Evolutionary conservation across 1,140 invertebrate species (phyloP).

Genomic region (Eciton burchellii): DNA sequence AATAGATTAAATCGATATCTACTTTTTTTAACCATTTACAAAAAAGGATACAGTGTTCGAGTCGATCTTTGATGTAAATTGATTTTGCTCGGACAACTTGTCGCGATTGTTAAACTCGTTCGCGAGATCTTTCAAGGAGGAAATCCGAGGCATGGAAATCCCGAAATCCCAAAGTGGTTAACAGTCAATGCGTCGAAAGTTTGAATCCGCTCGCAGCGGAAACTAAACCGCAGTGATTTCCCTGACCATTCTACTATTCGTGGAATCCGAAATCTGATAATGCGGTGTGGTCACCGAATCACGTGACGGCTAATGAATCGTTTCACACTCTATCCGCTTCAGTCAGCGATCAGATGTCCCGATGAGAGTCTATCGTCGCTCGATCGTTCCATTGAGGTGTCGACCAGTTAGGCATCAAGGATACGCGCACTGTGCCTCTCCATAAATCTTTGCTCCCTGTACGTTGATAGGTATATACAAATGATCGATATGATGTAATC

Average conservation of each 20-base stretch:
- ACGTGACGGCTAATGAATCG: constrained; percentile 20
- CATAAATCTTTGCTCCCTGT: not conserved
- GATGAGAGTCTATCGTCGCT: not conserved
- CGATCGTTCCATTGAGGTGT: not conserved
- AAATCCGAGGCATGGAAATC: constrained; percentile 57
- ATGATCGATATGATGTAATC: not conserved
- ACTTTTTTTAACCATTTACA: no score
- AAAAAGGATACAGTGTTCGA: no score
- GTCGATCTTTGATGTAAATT: not conserved
- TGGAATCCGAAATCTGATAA: constrained; percentile 55
- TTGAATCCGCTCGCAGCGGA: constrained; percentile 64
- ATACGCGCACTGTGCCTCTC: not conserved
- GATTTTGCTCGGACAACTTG: not conserved
- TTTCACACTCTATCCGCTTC: constrained; percentile 23
- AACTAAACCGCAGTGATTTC: constrained; percentile 72
- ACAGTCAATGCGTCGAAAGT: constrained; percentile 15
- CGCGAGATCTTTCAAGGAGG: constrained; percentile 24
- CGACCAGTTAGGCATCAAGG: not conserved
- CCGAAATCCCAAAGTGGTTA: constrained; percentile 39
- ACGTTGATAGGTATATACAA: not conserved
- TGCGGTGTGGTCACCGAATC: not conserved
- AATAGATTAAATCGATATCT: no score
- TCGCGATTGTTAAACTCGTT: constrained; percentile 3
- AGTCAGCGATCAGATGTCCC: constrained; percentile 4
- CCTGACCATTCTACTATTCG: constrained; percentile 61